A percentile compares a stretch with the other conserved stretches of the same genome.
Conservation (phyloP, 92 coral and sea anemone species). For the Porites divaricata region DNA sequence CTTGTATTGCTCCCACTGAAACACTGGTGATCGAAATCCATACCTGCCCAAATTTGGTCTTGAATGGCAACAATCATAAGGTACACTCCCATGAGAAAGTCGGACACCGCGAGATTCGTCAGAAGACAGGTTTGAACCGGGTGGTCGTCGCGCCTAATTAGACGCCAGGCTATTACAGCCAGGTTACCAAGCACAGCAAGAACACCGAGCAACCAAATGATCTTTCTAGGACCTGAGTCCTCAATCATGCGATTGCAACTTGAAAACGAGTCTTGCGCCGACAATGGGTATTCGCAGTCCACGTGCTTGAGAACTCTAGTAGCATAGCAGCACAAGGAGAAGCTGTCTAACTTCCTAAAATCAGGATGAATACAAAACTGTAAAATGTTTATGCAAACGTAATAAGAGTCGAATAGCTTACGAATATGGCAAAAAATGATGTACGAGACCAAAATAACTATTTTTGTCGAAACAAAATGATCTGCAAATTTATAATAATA, state of each 20-base stretch:
- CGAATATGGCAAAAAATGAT: neutral
- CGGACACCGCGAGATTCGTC: conserved; percentile 74
- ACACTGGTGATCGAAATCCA: neutral
- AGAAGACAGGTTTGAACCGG: conserved; percentile 73
- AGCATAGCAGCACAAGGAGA: conserved; percentile 75
- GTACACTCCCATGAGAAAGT: conserved; percentile 66
- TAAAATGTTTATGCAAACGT: neutral
- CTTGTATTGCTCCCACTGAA: too few species aligned
- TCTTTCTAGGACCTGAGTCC: conserved; percentile 46
- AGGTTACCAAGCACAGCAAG: conserved; percentile 60
- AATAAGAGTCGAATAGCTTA: neutral
- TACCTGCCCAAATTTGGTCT: conserved; percentile 49
- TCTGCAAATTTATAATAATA: too few species aligned
- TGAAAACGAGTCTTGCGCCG: conserved; percentile 54
- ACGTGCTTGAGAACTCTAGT: conserved; percentile 22
- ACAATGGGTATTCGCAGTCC: conserved; percentile 33
- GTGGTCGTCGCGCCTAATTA: conserved; percentile 56
- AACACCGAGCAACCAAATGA: conserved; percentile 72
- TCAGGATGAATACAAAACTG: neutral
- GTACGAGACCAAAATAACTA: neutral
- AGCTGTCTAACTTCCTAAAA: conserved; percentile 69
- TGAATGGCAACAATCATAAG: conserved; percentile 65
- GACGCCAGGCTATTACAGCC: conserved; percentile 59
- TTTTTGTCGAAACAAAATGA: too few species aligned
- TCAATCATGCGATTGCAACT: conserved; percentile 72